Evolutionary conservation across 2,113 vertebrate genomes (phyloP).

Genomic region (Accipiter virgatus): DNA sequence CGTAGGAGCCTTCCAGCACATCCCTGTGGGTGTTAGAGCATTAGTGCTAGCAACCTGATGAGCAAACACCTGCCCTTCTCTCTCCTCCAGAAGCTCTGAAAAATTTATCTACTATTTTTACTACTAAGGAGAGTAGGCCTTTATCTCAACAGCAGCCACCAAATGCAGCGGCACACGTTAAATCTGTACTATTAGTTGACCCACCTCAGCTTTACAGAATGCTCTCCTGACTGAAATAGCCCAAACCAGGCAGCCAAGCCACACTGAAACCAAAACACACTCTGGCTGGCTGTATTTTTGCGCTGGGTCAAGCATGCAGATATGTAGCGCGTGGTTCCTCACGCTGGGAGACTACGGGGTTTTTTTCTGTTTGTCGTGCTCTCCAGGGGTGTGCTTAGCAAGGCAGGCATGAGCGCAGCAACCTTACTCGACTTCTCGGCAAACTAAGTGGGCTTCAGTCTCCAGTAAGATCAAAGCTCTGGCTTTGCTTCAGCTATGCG

Average conservation of each 20-base stretch:
- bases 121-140: not conserved
- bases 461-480: not conserved
- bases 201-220: not conserved
- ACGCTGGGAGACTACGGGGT: not conserved
- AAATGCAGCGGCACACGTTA: accelerated
- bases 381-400: not conserved
- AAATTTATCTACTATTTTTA: not conserved
- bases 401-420: accelerated
- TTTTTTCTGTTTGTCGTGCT: not conserved
- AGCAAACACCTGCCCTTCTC: accelerated
- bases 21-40: not conserved
- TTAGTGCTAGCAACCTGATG: not conserved
- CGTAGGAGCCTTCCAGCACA: not conserved
- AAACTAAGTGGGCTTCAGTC: not conserved
- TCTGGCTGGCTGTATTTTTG: not conserved
- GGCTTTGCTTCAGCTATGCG: not conserved
- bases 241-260: not conserved
- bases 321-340: not conserved
- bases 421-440: not conserved
- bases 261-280: not conserved
- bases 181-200: not conserved
- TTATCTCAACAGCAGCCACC: not conserved
- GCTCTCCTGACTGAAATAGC: not conserved
- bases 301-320: not conserved
- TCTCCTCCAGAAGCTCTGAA: not conserved